Conservation (phyloP, 2,888 invertebrate species). For the Tetranychus truncatus region DNA sequence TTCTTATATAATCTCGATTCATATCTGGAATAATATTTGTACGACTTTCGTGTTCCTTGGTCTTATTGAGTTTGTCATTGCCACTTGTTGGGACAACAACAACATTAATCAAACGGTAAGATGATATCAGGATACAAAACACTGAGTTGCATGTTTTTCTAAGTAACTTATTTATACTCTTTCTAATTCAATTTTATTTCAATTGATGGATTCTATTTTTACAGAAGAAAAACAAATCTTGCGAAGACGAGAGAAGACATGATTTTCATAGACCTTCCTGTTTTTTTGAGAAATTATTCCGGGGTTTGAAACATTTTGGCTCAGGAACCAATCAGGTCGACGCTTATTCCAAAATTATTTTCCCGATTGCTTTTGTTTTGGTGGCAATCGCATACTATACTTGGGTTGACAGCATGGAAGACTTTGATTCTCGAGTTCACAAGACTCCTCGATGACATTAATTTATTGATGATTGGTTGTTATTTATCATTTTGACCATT, state of each 20-base stretch:
- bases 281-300: background rate
- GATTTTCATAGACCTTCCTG: background rate
- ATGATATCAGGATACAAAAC: background rate
- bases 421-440: slow-evolving; percentile 6
- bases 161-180: background rate
- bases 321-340: background rate
- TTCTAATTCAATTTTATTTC: background rate
- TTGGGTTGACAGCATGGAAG: slow-evolving; percentile 6
- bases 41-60: slow-evolving; percentile 4
- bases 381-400: background rate
- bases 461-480: background rate
- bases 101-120: background rate
- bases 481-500: background rate
- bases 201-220: too few species aligned
- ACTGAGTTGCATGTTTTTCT: background rate
- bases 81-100: background rate
- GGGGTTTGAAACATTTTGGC: background rate
- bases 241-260: background rate
- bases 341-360: slow-evolving; percentile 3
- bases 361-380: background rate
- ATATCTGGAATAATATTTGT: slow-evolving; percentile 10
- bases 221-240: background rate
- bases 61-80: slow-evolving; percentile 7
- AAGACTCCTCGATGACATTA: background rate
- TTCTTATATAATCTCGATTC: slow-evolving; percentile 6